Base-by-base conservation (phyloP, 2,113 vertebrate species). In the Hydropotes inermis region DNA sequence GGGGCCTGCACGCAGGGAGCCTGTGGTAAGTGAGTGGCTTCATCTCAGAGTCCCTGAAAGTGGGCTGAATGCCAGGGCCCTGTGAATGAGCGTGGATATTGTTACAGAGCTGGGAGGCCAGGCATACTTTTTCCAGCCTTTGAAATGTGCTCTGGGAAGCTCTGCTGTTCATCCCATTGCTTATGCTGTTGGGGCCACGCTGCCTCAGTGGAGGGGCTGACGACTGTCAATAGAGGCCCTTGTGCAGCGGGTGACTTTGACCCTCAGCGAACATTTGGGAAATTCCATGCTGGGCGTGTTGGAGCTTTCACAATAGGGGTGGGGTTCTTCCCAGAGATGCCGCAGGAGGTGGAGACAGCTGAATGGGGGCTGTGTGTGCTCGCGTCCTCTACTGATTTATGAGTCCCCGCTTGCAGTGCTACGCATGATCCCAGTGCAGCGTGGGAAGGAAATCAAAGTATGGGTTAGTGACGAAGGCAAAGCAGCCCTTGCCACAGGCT, bases 1-100 rank as follows among this genome's bases (percentile, higher is more conserved):
- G 0, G 10, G 7, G 23, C 84, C 25, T 64, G 76, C 7, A 25
- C 5, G 6, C 33, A 15, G 28, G 13, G 15, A 61, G 15, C 21
- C 54, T 0, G 0, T 3, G 12, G 5, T 28, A 39, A 27, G 23
- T n/a, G 43, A 55, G 43, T 30, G 2, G 16, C 11, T 85, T 36
- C 28, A 19, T 52, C 36, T 90, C 58, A 57, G 52, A 93, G 33
- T 33, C 81, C 33, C 36, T 7, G 47, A 23, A 33, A 17, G 30
- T 25, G 10, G 36, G 36, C 47, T 45, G 6, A n/a, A 43, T 27
- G 23, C 30, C 19, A 47, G 36, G 23, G n/a, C 5, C 16, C 30
- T 45, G 17, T 12, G 9, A 3, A 23, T 9, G 9, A 25, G 61
- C 12, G 7, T 30, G 13, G 54, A 21, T 52, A 16, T 7, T 21